phyloP scores from a whole-genome alignment of 2,797 vertebrate genomes.

The Tangara arthus region DNA sequence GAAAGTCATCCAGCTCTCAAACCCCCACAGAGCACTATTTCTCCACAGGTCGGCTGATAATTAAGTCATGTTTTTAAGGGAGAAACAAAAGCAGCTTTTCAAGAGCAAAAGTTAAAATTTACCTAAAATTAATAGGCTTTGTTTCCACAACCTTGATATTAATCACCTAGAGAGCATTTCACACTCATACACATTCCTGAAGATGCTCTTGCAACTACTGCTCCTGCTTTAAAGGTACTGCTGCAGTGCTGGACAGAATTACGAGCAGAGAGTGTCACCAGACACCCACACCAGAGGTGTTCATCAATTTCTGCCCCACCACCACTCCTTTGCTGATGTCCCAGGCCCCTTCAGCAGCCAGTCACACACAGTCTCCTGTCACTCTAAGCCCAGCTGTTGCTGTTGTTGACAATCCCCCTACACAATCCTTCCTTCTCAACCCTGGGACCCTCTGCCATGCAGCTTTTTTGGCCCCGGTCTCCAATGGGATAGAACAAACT shows the following conservation, averaged over 20 bases:
- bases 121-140: not conserved
- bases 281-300: not conserved
- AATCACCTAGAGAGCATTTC: not conserved
- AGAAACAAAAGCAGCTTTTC: not conserved
- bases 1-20: not conserved
- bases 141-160: not conserved
- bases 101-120: not conserved
- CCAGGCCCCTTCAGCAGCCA: not conserved
- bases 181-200: not conserved
- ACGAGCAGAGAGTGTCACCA: not conserved
- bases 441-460: not conserved
- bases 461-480: rapidly evolving
- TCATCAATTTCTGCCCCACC: not conserved
- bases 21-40: not conserved
- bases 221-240: not conserved
- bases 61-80: not conserved
- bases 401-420: rapidly evolving
- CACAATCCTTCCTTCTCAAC: not conserved
- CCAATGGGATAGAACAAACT: rapidly evolving
- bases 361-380: not conserved
- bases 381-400: not conserved
- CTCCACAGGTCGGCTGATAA: not conserved
- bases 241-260: not conserved
- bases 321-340: rapidly evolving
- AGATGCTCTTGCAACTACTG: not conserved